A percentile compares a stretch with the other conserved stretches of the same genome.
Evolutionary conservation across 2,797 vertebrate species (phyloP).

Genomic region (Esox masquinongy): DNA sequence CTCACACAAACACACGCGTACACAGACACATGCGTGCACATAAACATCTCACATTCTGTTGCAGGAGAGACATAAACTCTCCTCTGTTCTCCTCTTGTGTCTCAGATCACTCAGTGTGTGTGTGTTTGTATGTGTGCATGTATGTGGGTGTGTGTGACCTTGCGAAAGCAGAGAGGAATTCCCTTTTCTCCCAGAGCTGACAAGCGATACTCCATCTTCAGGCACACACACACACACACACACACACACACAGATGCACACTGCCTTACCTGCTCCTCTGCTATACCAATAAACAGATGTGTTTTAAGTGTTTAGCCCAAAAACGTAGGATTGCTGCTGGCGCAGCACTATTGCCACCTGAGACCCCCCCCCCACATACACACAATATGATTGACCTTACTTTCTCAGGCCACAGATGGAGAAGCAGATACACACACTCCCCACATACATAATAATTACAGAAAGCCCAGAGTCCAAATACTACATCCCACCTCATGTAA

Average conservation of each 20-base stretch:
- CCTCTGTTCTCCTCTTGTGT: neutral
- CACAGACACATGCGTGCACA: conserved; percentile 18
- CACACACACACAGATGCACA: conserved; percentile 12
- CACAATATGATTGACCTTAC: too few relatives aligned
- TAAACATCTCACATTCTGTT: neutral
- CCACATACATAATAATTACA: too few relatives aligned
- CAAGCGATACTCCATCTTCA: conserved; percentile 34
- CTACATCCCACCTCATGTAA: too few relatives aligned
- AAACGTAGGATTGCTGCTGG: too few relatives aligned
- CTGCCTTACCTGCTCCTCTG: neutral
- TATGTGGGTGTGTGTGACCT: neutral
- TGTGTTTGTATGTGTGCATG: neutral
- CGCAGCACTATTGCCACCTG: too few relatives aligned
- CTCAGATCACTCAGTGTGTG: neutral
- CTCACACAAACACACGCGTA: conserved; percentile 4
- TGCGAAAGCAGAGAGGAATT: conserved; percentile 6
- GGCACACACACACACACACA: conserved; percentile 23
- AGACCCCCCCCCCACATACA: too few relatives aligned
- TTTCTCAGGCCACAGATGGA: too few relatives aligned
- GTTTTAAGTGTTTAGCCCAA: too few relatives aligned
- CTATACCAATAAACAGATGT: too few relatives aligned
- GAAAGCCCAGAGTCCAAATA: too few relatives aligned
- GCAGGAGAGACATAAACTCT: neutral
- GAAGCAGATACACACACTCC: too few relatives aligned
- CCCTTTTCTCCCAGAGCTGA: conserved; percentile 22